A percentile compares a stretch with the other conserved stretches of the same genome.
phyloP scores from a whole-genome alignment of 2,888 invertebrate species.

The Boloria selene region DNA sequence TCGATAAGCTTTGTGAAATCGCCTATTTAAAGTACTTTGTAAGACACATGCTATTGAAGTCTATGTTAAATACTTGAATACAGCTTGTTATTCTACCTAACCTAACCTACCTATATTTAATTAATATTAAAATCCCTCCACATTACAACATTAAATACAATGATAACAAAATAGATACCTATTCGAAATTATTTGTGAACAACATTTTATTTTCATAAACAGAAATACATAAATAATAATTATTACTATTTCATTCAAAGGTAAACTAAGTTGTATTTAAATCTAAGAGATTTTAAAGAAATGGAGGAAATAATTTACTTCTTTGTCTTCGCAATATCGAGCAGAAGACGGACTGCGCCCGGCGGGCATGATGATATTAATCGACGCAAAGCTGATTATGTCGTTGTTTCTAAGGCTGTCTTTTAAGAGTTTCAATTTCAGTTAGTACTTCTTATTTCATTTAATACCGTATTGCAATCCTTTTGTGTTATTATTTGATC shows the following conservation, averaged over 20 bases:
- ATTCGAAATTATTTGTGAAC: no score
- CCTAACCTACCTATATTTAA: no score
- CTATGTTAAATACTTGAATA: no score
- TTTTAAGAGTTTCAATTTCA: conserved; percentile 60
- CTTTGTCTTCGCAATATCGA: conserved; percentile 75
- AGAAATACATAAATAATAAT: background rate
- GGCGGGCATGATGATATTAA: conserved; percentile 72
- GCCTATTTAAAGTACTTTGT: conserved; percentile 1
- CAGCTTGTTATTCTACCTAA: no score
- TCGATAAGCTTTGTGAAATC: conserved; percentile 21
- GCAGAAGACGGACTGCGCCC: conserved; percentile 49
- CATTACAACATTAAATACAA: no score
- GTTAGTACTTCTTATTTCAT: conserved; percentile 25
- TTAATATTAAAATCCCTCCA: no score
- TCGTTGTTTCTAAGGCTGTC: conserved; percentile 62
- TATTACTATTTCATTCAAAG: background rate
- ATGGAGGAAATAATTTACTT: conserved; percentile 77
- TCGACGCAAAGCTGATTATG: conserved; percentile 78
- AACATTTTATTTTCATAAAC: background rate
- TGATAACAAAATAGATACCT: no score
- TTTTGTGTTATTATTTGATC: conserved; percentile 21
- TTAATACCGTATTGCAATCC: conserved; percentile 30
- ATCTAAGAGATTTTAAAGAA: conserved; percentile 70
- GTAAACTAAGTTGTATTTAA: conserved; percentile 57
- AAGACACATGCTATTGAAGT: background rate